phyloP scores from a whole-genome alignment of 1,140 invertebrate species.

The Aphidius gifuensis region DNA sequence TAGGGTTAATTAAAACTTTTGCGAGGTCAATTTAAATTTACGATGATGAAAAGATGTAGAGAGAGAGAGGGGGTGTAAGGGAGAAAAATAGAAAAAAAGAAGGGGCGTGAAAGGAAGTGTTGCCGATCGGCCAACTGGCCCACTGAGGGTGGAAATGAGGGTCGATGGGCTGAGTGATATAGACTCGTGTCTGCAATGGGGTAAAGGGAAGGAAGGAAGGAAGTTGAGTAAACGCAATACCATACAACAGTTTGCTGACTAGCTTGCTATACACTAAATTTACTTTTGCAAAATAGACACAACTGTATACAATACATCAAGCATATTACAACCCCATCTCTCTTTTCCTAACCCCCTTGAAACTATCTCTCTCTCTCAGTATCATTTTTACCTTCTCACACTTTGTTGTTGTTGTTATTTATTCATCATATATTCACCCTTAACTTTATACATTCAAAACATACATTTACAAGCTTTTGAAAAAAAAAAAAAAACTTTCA shows the following conservation, averaged over 20 bases:
- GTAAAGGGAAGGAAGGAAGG: slow-evolving; percentile 17
- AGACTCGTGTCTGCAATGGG: background rate
- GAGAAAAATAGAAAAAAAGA: background rate
- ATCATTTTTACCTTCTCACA: slow-evolving; percentile 5
- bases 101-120: background rate
- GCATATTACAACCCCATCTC: slow-evolving; percentile 13
- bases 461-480: slow-evolving; percentile 20
- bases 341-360: background rate
- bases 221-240: slow-evolving; percentile 4
- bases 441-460: too few species aligned
- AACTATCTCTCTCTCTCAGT: slow-evolving; percentile 4
- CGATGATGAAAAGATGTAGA: too few species aligned
- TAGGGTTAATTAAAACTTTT: too few species aligned
- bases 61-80: too few species aligned
- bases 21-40: too few species aligned
- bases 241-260: background rate
- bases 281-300: background rate
- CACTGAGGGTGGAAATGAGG: slow-evolving; percentile 22
- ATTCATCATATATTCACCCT: too few species aligned
- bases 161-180: slow-evolving; percentile 18
- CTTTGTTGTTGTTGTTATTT: too few species aligned
- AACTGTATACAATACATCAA: slow-evolving; percentile 18
- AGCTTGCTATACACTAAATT: too few species aligned
- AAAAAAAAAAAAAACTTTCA: too few species aligned
- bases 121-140: slow-evolving; percentile 20